Percentiles rank a stretch among this genome's conserved stretches.
phyloP scores from a whole-genome alignment of 2,888 invertebrate species.

The Stenoptilia bipunctidactyla region DNA sequence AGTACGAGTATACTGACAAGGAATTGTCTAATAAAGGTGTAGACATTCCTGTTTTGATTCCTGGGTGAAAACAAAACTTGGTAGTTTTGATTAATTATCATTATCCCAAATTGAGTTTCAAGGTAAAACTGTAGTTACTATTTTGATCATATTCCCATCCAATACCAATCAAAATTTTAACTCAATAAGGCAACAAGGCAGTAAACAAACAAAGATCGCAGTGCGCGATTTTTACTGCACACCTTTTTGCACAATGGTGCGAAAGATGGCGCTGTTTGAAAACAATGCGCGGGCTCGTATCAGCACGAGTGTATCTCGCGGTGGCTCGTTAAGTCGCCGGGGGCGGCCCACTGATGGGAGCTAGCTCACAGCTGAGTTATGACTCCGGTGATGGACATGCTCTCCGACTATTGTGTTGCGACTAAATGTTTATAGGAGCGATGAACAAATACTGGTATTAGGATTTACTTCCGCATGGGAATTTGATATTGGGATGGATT shows the following conservation, averaged over 20 bases:
- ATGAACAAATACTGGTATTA: background rate
- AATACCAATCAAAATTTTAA: too few species aligned
- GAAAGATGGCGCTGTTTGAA: constrained; percentile 63
- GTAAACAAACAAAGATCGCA: constrained; percentile 65
- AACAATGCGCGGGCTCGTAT: constrained; percentile 62
- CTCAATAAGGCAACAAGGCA: too few species aligned
- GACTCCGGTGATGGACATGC: constrained; percentile 28
- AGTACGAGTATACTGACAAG: too few species aligned
- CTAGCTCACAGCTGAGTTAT: constrained; percentile 27
- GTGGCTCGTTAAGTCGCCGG: constrained; percentile 60
- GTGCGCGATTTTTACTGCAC: constrained; percentile 49
- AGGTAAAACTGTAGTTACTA: too few species aligned
- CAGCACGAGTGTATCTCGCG: constrained; percentile 55
- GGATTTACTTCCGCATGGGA: too few species aligned
- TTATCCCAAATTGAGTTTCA: too few species aligned
- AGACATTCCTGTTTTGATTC: too few species aligned
- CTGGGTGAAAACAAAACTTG: too few species aligned
- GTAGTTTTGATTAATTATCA: too few species aligned
- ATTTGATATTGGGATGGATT: too few species aligned
- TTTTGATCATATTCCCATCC: too few species aligned
- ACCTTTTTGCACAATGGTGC: constrained; percentile 61
- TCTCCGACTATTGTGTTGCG: constrained; percentile 14
- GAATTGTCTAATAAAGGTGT: too few species aligned
- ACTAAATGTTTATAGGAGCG: constrained; percentile 9
- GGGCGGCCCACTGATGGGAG: constrained; percentile 55